A percentile compares a stretch with the other conserved stretches of the same genome.
These are phyloP conservation scores for Chymomyza costata DNA, from an alignment of 1,140 invertebrate species.

Conservation along the genomic window DNA sequence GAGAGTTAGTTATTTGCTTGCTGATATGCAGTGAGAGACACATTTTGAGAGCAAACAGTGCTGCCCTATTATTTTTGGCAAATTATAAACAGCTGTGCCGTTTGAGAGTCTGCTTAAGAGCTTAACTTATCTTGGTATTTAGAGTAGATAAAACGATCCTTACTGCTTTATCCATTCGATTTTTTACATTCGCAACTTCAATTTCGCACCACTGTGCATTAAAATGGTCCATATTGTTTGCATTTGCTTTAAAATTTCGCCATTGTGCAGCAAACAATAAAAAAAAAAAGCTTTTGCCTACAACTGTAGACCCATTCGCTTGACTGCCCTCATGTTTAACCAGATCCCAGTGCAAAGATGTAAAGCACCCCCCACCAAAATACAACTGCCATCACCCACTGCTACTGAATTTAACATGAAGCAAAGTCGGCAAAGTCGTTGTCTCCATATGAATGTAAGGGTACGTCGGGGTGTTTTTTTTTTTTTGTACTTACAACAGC, in stretches of 20 bases:
- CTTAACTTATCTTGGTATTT: too few relatives aligned
- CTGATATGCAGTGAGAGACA: too few relatives aligned
- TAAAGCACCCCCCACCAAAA: conserved; percentile 1
- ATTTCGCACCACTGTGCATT: conserved; percentile 39
- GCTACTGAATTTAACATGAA: conserved; percentile 52
- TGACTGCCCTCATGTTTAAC: too few relatives aligned
- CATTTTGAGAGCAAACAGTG: too few relatives aligned
- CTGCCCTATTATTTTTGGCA: too few relatives aligned
- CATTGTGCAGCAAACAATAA: conserved; percentile 32
- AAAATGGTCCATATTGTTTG: conserved; percentile 62
- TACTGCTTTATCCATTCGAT: too few relatives aligned
- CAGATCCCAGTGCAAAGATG: neutral
- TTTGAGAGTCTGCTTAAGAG: too few relatives aligned
- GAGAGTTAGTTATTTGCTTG: too few relatives aligned
- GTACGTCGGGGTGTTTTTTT: conserved; percentile 23
- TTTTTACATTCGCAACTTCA: neutral
- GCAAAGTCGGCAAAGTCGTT: conserved; percentile 23
- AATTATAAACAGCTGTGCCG: too few relatives aligned
- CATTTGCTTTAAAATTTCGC: conserved; percentile 60
- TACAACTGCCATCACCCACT: neutral
- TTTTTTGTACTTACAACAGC: conserved; percentile 39
- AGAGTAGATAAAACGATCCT: too few relatives aligned
- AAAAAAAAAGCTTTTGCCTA: conserved; percentile 46
- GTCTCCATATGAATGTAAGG: conserved; percentile 11
- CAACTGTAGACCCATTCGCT: conserved; percentile 19